These are phyloP conservation scores for Myopa tessellatipennis DNA, from an alignment of 2,888 invertebrate genomes.

Conservation along the genomic window DNA sequence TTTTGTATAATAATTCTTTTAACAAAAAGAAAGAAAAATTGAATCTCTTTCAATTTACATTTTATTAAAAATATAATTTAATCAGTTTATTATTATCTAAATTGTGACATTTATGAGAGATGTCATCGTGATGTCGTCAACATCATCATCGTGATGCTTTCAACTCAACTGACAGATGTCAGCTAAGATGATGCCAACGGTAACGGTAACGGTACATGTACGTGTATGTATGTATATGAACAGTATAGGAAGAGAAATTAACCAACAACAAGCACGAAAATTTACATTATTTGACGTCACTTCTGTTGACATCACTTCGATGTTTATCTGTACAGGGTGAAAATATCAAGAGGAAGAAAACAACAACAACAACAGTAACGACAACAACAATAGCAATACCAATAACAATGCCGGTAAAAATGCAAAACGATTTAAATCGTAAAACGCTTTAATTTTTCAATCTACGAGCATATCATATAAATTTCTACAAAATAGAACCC, in stretches of 20 bases:
- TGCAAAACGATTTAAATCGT: no score
- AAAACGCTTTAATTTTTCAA: no score
- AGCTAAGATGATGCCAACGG: no score
- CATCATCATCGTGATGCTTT: not conserved
- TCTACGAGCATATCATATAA: no score
- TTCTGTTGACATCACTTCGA: not conserved
- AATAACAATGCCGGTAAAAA: no score
- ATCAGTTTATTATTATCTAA: constrained; percentile 4
- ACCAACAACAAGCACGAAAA: not conserved
- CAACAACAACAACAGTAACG: not conserved
- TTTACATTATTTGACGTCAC: not conserved
- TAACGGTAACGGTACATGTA: no score
- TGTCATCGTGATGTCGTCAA: constrained; percentile 7
- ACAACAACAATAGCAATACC: no score
- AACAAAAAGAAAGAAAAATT: not conserved
- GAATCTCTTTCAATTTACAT: not conserved
- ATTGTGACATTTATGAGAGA: constrained; percentile 22
- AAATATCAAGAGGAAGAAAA: not conserved
- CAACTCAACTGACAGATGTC: not conserved
- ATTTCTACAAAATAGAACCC: no score
- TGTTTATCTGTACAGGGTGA: not conserved
- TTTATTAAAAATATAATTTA: constrained; percentile 14
- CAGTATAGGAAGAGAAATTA: no score
- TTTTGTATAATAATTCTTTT: no score
- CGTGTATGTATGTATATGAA: no score